Conservation (phyloP, 2,888 invertebrate genomes). For the Drosophila flavopinicola region DNA sequence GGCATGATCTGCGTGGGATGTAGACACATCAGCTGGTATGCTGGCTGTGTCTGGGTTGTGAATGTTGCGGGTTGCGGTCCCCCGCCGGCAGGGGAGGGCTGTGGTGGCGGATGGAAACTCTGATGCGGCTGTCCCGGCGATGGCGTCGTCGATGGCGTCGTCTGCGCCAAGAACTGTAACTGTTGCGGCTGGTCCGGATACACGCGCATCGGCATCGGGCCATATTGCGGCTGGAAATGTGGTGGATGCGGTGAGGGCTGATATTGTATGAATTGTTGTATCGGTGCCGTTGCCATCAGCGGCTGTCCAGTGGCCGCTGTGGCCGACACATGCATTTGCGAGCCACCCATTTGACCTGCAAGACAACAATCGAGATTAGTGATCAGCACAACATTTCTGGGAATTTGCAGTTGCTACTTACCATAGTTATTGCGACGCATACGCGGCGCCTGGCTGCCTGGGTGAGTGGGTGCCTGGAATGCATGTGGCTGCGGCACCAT, state of each 20-base stretch:
- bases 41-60: slow-evolving; percentile 84
- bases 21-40: slow-evolving; percentile 87
- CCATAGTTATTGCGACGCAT: slow-evolving; percentile 84
- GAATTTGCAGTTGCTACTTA: slow-evolving; percentile 38
- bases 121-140: slow-evolving; percentile 86
- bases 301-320: slow-evolving; percentile 91
- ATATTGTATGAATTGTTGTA: slow-evolving; percentile 89
- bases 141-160: slow-evolving; percentile 86
- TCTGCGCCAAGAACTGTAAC: slow-evolving; percentile 86
- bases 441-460: slow-evolving; percentile 82
- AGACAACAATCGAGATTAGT: background rate
- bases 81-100: slow-evolving; percentile 86
- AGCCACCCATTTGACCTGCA: slow-evolving; percentile 85
- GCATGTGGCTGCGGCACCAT: slow-evolving; percentile 82
- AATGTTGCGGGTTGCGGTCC: slow-evolving; percentile 85
- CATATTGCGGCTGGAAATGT: slow-evolving; percentile 85
- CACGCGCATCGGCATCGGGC: slow-evolving; percentile 88
- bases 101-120: slow-evolving; percentile 86
- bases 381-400: background rate
- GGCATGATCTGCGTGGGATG: slow-evolving; percentile 82
- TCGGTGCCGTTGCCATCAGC: slow-evolving; percentile 91
- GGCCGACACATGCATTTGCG: slow-evolving; percentile 91
- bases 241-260: slow-evolving; percentile 86
- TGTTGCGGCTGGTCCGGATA: slow-evolving; percentile 87
- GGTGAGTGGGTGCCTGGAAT: slow-evolving; percentile 83